phyloP scores from a whole-genome alignment of 2,888 invertebrate genomes.

The Pyralis farinalis region DNA sequence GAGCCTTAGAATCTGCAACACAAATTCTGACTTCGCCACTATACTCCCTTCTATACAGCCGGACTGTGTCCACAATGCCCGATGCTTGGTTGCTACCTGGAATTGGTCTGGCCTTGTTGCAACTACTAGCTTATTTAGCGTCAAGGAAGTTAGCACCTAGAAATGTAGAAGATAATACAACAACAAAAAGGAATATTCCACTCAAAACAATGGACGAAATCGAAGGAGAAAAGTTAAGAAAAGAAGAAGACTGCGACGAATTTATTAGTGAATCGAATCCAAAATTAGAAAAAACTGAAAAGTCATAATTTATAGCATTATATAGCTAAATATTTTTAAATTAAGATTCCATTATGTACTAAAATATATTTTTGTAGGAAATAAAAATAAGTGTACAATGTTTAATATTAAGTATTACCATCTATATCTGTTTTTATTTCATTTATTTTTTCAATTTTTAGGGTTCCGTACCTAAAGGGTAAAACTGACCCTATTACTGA shows the following conservation, averaged over 20 bases:
- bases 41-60: constrained; percentile 64
- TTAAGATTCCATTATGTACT: background rate
- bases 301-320: background rate
- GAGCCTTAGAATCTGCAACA: constrained; percentile 69
- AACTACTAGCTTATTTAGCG: constrained; percentile 52
- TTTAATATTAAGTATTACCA: background rate
- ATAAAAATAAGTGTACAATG: background rate
- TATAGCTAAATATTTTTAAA: background rate
- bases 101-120: constrained; percentile 46
- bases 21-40: constrained; percentile 64
- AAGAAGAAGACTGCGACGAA: constrained; percentile 16
- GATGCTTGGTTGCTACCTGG: constrained; percentile 71
- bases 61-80: constrained; percentile 55
- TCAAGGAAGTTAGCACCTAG: constrained; percentile 38
- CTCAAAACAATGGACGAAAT: constrained; percentile 12
- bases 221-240: constrained; percentile 21
- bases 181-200: constrained; percentile 16
- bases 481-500: too few relatives aligned
- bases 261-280: constrained; percentile 3
- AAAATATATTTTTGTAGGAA: background rate
- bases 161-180: constrained; percentile 1
- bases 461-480: too few relatives aligned
- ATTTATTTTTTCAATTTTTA: too few relatives aligned
- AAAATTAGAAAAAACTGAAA: constrained; percentile 8
- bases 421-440: too few relatives aligned